phyloP scores from a whole-genome alignment of 2,888 invertebrate species.

The Caenorhabditis sp. region DNA sequence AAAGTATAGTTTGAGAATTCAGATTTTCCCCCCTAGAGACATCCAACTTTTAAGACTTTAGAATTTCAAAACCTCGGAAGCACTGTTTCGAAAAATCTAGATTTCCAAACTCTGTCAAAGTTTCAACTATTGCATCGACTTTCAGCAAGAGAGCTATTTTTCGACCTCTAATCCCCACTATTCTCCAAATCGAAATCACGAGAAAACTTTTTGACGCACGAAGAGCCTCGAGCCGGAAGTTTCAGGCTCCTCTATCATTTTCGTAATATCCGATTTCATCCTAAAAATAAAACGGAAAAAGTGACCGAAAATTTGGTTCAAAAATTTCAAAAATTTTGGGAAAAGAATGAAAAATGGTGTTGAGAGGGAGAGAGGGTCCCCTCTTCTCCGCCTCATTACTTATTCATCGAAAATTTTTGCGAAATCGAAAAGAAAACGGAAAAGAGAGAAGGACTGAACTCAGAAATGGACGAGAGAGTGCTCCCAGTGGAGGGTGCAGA shows the following conservation, averaged over 20 bases:
- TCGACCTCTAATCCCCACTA: constrained; percentile 4
- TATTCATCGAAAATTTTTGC: constrained; percentile 50
- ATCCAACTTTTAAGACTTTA: no score
- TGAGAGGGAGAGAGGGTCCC: neutral
- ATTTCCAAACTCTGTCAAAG: no score
- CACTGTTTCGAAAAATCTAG: no score
- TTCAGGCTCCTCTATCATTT: neutral
- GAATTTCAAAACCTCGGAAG: no score
- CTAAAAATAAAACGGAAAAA: constrained; percentile 8
- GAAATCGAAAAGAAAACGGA: neutral
- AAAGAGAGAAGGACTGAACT: neutral
- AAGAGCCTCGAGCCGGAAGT: constrained; percentile 1
- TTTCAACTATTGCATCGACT: no score
- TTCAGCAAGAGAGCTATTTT: no score
- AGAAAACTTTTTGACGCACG: constrained; percentile 6
- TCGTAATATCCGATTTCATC: constrained; percentile 30
- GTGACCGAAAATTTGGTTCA: neutral
- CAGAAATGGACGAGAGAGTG: constrained; percentile 22
- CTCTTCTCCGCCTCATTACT: constrained; percentile 31
- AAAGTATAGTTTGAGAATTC: no score
- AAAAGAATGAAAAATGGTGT: no score
- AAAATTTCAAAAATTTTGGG: no score
- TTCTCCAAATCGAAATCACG: neutral
- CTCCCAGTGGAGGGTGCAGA: constrained; percentile 17
- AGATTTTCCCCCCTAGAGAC: no score